A percentile compares a stretch with the other conserved stretches of the same genome.
Conservation (phyloP, 2,113 vertebrate species). For the Alethe castanea region DNA sequence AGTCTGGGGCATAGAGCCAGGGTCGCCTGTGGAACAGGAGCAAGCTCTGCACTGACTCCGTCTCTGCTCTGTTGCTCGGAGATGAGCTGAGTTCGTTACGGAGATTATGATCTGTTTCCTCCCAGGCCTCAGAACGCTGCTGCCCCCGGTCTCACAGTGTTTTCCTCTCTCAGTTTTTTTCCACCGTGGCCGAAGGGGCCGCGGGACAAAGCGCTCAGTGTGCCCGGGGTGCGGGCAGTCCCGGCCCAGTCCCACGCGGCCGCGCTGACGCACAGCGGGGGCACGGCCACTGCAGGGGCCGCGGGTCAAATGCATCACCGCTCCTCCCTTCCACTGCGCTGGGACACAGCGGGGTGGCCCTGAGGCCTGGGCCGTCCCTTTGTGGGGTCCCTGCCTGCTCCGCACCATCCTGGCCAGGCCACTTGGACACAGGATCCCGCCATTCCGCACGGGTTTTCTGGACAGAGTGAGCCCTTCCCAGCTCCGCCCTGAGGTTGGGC, state of each 20-base stretch:
- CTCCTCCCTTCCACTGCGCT: not conserved
- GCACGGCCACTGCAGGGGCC: not conserved
- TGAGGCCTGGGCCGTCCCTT: not conserved
- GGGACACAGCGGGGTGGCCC: not conserved
- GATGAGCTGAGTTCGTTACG: not conserved
- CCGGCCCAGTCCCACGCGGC: not conserved
- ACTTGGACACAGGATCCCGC: fast-evolving
- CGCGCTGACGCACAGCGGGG: not conserved
- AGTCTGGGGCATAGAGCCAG: not conserved
- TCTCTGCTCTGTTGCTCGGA: not conserved
- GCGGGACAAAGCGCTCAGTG: constrained; percentile 19
- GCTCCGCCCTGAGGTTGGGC: fast-evolving
- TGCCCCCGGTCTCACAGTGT: not conserved
- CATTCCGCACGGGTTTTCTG: not conserved
- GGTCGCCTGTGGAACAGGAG: not conserved
- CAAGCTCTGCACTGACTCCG: not conserved
- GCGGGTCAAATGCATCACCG: not conserved
- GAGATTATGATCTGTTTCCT: constrained; percentile 9
- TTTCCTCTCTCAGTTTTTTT: not conserved
- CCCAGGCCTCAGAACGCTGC: not conserved
- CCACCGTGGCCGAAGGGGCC: not conserved
- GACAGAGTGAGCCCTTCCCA: not conserved
- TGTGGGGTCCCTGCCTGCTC: not conserved
- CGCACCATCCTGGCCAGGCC: fast-evolving
- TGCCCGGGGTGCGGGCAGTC: not conserved